These are phyloP conservation scores for Homarus gammarus DNA, from an alignment of 2,888 invertebrate genomes.

Conservation along the genomic window DNA sequence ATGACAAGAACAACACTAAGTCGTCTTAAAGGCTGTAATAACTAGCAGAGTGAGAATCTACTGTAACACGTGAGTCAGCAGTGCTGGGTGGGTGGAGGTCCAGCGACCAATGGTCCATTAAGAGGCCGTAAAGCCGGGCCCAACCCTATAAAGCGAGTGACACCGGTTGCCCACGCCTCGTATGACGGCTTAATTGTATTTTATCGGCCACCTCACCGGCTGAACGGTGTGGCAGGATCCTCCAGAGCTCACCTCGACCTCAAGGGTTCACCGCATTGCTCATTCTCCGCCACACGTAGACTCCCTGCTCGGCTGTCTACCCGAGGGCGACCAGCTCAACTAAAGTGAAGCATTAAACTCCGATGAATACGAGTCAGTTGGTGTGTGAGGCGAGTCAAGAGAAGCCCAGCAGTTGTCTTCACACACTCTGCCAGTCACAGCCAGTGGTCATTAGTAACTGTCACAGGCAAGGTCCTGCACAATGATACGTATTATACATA, in stretches of 20 bases:
- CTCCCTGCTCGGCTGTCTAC: not conserved
- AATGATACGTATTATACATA: no score
- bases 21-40: no score
- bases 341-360: not conserved
- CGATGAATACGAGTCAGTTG: not conserved
- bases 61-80: no score
- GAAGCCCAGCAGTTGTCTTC: not conserved
- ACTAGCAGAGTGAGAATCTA: no score
- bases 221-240: not conserved
- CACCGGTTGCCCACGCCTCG: not conserved
- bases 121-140: not conserved
- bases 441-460: not conserved
- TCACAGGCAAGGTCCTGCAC: not conserved
- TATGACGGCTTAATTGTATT: no score
- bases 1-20: no score
- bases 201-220: not conserved
- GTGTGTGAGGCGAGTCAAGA: not conserved
- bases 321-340: not conserved
- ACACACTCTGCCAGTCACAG: not conserved
- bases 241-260: no score
- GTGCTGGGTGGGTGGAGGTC: no score
- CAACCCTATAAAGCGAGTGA: not conserved
- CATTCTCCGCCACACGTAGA: not conserved
- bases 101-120: not conserved
- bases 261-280: not conserved